These are phyloP conservation scores for Cataglyphis rosenhaueri DNA, from an alignment of 2,888 invertebrate species.

Conservation along the genomic window DNA sequence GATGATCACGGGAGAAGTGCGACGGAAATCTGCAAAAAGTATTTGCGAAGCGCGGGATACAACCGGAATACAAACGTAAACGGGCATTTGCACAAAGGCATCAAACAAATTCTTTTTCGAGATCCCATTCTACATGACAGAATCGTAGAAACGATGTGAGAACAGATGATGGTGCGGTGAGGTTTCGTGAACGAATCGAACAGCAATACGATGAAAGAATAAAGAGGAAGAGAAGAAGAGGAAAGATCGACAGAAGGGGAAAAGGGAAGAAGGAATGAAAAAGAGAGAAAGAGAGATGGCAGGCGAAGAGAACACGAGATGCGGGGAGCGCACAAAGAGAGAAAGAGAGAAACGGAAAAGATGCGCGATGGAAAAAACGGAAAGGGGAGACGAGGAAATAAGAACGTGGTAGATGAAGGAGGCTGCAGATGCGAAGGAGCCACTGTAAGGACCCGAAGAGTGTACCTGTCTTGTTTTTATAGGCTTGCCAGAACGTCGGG, in stretches of 20 bases:
- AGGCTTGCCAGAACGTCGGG: slow-evolving; percentile 83
- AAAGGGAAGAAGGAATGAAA: slow-evolving; percentile 26
- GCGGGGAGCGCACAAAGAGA: slow-evolving; percentile 10
- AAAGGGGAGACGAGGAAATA: slow-evolving; percentile 72
- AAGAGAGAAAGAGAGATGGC: slow-evolving; percentile 34
- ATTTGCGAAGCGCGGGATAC: slow-evolving; percentile 64
- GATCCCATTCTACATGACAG: slow-evolving; percentile 73
- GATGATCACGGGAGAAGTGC: slow-evolving; percentile 16
- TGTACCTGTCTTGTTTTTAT: slow-evolving; percentile 86
- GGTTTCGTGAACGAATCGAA: slow-evolving; percentile 74
- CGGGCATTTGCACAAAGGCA: slow-evolving; percentile 72
- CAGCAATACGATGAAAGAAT: slow-evolving; percentile 65
- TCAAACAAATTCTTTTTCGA: slow-evolving; percentile 72
- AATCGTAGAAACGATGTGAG: slow-evolving; percentile 76
- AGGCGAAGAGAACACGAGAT: slow-evolving; percentile 8
- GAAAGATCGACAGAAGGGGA: slow-evolving; percentile 35
- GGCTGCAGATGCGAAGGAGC: slow-evolving; percentile 83
- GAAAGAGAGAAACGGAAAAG: slow-evolving; percentile 33
- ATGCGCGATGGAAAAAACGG: slow-evolving; percentile 58
- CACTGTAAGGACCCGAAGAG: slow-evolving; percentile 84
- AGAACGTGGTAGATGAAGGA: slow-evolving; percentile 79
- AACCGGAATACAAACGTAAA: slow-evolving; percentile 68
- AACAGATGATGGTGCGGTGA: slow-evolving; percentile 73
- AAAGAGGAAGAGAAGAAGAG: slow-evolving; percentile 47
- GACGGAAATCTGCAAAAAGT: slow-evolving; percentile 44